Evolutionary conservation across 2,113 vertebrate genomes (phyloP), one percentile per base, ranked within the genome.

Genomic region (Sinocyclocheilus rhinocerous): DNA sequence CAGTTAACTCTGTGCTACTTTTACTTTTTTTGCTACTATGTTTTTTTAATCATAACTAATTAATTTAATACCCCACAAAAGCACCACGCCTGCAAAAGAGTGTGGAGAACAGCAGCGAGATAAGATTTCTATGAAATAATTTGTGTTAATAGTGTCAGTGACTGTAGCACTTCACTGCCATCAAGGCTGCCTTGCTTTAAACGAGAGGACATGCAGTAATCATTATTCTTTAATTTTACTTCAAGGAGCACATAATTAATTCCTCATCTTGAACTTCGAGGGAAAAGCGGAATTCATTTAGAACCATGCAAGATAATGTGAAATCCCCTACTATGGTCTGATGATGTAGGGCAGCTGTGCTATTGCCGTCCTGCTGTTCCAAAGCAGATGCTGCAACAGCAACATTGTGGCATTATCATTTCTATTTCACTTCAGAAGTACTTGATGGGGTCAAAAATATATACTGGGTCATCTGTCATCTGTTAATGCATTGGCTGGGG

Each of bases 211-310:
- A 82, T 57, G 65, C 42, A 55, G 80, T 57, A 77, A 86, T 86
- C 81, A 81, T 63, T 36, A 45, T 48, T 78, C 45, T 73, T 86
- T 86, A n/a, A 77, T 85, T 87, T 87, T 78, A 87, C 81, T 78
- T 82, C 81, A 88, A 85, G 67, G 67, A 80, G 75, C 78, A 81
- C 70, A 73, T 84, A 84, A 89, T 89, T 84, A 88, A 82, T 73
- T 87, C 57, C 79, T 83, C 78, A 83, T 65, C 24, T 82, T 84
- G 39, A 88, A 82, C 45, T 78, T 79, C 0, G 52, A 80, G 76
- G 24, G 42, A 77, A 78, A 84, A 63, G 22, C 36, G 20, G 36
- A 79, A 61, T 78, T 82, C 9, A 84, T 87, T 75, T 80, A 50
- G 76, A 63, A 76, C 69, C 15, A 11, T 26, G 45, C 26, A 83